A percentile compares a stretch with the other conserved stretches of the same genome.
Evolutionary conservation across 92 coral and sea anemone species (phyloP).

Genomic region (Diadumene lineata): DNA sequence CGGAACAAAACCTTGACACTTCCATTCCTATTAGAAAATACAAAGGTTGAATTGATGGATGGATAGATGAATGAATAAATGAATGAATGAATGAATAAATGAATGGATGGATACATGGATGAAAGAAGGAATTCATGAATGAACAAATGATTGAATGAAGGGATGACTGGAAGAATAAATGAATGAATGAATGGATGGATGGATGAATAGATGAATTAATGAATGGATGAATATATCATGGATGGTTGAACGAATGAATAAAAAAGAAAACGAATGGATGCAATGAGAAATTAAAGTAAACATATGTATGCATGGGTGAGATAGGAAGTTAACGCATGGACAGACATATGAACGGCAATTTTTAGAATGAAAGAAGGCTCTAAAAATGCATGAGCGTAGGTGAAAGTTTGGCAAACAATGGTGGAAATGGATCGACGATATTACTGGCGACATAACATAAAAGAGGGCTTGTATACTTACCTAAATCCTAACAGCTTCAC

Average conservation of each 20-base stretch:
- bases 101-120: not conserved
- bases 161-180: not conserved
- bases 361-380: too few relatives aligned
- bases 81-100: not conserved
- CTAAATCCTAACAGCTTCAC: constrained; percentile 73
- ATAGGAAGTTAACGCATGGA: not conserved
- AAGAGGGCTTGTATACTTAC: constrained; percentile 35
- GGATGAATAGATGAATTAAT: not conserved
- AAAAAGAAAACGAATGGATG: not conserved
- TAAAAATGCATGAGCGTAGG: too few relatives aligned
- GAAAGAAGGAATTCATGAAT: not conserved
- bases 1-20: constrained; percentile 84
- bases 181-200: not conserved
- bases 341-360: not conserved
- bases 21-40: constrained; percentile 68
- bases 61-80: not conserved
- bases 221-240: not conserved
- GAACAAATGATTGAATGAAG: not conserved
- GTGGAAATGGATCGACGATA: not conserved
- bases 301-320: too few relatives aligned
- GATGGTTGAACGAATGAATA: not conserved
- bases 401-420: too few relatives aligned
- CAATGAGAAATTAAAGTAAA: too few relatives aligned
- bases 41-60: not conserved
- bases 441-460: not conserved